phyloP scores from a whole-genome alignment of 2,888 invertebrate species.

The Philaethria dido region DNA sequence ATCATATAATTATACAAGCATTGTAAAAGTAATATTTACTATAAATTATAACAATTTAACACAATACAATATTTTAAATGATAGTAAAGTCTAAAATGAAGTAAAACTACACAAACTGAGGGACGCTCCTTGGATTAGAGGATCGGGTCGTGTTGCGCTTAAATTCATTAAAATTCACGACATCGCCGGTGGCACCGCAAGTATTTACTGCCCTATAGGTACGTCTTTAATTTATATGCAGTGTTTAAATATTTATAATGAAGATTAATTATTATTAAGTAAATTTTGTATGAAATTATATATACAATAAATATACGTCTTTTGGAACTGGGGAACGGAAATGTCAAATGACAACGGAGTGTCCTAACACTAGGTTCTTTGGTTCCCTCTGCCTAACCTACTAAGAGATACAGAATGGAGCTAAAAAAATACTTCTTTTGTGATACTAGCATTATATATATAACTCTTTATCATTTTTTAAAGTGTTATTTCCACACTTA shows the following conservation, averaged over 20 bases:
- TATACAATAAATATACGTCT: no score
- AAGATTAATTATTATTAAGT: no score
- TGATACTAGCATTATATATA: no score
- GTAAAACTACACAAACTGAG: constrained; percentile 74
- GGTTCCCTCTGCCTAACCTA: no score
- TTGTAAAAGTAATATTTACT: background rate
- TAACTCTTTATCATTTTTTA: no score
- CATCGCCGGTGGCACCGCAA: constrained; percentile 46
- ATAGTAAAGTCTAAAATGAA: constrained; percentile 62
- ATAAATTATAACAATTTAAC: background rate
- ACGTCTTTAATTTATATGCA: constrained; percentile 31
- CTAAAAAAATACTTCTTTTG: no score
- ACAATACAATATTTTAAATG: background rate
- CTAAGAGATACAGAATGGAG: no score
- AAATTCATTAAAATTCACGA: constrained; percentile 71
- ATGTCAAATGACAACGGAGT: no score
- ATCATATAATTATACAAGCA: background rate
- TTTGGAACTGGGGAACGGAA: no score
- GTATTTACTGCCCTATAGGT: constrained; percentile 36
- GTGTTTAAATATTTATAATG: background rate
- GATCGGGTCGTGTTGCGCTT: constrained; percentile 50
- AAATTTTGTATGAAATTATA: no score
- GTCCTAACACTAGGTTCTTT: no score
- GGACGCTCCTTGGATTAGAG: constrained; percentile 64
- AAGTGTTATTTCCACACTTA: no score